A percentile compares a stretch with the other conserved stretches of the same genome.
These are phyloP conservation scores for Galendromus occidentalis DNA, from an alignment of 1,140 invertebrate species.

Conservation along the genomic window DNA sequence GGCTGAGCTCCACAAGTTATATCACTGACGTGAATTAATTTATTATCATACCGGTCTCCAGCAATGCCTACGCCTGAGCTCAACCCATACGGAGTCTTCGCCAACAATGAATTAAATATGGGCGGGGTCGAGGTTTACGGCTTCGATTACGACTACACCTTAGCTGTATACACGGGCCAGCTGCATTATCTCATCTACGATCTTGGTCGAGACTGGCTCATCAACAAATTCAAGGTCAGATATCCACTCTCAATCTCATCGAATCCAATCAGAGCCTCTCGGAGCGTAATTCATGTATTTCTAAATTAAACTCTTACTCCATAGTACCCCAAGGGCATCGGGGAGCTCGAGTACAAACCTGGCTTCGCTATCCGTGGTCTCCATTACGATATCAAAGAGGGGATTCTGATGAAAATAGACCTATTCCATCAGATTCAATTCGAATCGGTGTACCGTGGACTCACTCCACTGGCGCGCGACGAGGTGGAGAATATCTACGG, in stretches of 20 bases:
- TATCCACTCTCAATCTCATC: not conserved
- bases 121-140: constrained; percentile 83
- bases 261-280: constrained; percentile 8
- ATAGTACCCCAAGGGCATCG: constrained; percentile 74
- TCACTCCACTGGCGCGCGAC: constrained; percentile 53
- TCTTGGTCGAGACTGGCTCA: constrained; percentile 61
- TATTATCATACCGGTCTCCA: not conserved
- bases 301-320: constrained; percentile 22
- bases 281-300: constrained; percentile 10
- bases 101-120: constrained; percentile 86
- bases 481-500: constrained; percentile 70
- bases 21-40: too few species aligned
- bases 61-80: constrained; percentile 51
- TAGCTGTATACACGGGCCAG: constrained; percentile 79
- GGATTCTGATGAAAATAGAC: constrained; percentile 81
- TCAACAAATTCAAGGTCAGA: constrained; percentile 65
- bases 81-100: constrained; percentile 65
- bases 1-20: too few species aligned
- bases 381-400: constrained; percentile 89
- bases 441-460: constrained; percentile 67
- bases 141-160: constrained; percentile 95
- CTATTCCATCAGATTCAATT: constrained; percentile 89
- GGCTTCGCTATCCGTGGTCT: constrained; percentile 77
- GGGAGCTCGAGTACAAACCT: constrained; percentile 57
- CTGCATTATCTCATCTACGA: constrained; percentile 80